Conservation (phyloP, 2,888 invertebrate species). For the Cancer borealis region DNA sequence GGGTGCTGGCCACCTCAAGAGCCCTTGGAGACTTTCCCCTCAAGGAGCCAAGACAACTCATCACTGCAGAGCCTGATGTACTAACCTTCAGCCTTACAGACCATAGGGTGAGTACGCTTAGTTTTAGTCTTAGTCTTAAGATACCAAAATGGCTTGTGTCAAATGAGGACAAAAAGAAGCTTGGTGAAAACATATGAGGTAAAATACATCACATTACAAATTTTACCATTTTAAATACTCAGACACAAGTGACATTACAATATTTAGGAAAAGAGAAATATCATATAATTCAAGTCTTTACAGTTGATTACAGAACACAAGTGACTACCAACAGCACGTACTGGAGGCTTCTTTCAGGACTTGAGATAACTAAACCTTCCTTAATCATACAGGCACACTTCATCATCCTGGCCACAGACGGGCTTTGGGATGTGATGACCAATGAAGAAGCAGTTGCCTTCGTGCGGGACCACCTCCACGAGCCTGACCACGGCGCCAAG, state of each 20-base stretch:
- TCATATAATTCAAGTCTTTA: background rate
- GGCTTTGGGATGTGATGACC: conserved; percentile 96
- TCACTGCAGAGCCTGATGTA: conserved; percentile 93
- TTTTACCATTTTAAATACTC: background rate
- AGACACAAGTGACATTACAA: background rate
- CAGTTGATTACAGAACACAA: background rate
- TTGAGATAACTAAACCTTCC: background rate
- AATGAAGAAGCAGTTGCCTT: conserved; percentile 96
- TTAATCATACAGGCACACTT: conserved; percentile 83
- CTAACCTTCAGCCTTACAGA: conserved; percentile 66
- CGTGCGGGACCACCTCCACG: conserved; percentile 90
- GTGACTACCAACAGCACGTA: background rate
- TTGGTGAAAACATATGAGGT: too few species aligned
- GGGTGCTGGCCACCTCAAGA: conserved; percentile 94
- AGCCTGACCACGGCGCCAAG: conserved; percentile 91
- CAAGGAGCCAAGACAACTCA: conserved; percentile 92
- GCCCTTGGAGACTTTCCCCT: conserved; percentile 97
- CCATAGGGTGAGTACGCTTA: conserved; percentile 30
- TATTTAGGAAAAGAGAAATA: background rate
- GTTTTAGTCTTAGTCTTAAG: too few species aligned
- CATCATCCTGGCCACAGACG: conserved; percentile 95
- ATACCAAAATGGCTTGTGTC: too few species aligned
- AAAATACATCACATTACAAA: too few species aligned
- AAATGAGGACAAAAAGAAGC: too few species aligned
- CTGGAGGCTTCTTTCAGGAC: conserved; percentile 2